Evolutionary conservation across 2,113 vertebrate species (phyloP), one percentile per base, ranked within the genome.

Genomic region (Labrus mixtus): DNA sequence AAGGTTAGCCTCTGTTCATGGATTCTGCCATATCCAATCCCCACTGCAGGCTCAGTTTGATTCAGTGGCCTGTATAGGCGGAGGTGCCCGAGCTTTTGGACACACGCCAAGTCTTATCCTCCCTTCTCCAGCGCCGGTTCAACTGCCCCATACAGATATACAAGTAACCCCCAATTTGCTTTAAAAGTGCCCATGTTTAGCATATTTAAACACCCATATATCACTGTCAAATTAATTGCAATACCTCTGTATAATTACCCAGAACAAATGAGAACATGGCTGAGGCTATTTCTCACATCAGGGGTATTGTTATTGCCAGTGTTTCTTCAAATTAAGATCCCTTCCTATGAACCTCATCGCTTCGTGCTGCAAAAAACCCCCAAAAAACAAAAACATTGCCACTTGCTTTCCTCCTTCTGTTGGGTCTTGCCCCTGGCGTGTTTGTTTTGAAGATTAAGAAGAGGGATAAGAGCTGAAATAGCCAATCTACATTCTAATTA

Each of bases 1-100:
- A 80, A 86, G 83, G 84, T 61, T 85, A 74, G 79, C 65, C 68
- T 76, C 50, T 81, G 79, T 81, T 81, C 79, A 54, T 73, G 83
- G 79, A 76, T 81, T 68, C 59, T 77, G 72, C 78, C 60, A 61
- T 72, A 73, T 78, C 82, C 80, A 85, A 78, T 88, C 75, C 63
- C 64, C 84, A 73, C 78, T 69, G 73, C 70, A 8, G 67, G 61
- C 82, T 81, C 61, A 37, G 61, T 48, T 65, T 78, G 70, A 82
- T 81, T 82, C 78, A 77, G 45, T 81, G 69, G 10, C 56, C 68
- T 16, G 17, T 55, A 61, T 55, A 58, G 33, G 64, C 45, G 51
- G 57, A 75, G 41, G 57, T 8, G 29, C 55, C 46, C 63, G 10
- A 39, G 37, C 53, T 69, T 69, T 63, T 68, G 73, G 77, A 68